These are phyloP conservation scores for Petrocephalus microphthalmus DNA, from an alignment of 2,113 vertebrate species.

Conservation along the genomic window DNA sequence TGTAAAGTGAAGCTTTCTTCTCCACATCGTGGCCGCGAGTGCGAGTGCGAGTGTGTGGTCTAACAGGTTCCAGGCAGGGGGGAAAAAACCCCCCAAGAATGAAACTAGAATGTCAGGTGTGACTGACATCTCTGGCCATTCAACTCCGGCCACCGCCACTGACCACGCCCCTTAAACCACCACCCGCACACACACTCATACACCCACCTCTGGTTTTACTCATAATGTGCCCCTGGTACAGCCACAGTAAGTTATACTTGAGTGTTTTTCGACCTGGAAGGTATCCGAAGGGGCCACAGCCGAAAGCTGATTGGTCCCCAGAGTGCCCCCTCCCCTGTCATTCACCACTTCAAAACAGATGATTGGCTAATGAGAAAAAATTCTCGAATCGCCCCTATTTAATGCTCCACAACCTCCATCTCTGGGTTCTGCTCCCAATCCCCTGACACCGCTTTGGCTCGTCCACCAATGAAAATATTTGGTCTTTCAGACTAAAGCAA, in stretches of 20 bases:
- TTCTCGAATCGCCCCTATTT: not conserved
- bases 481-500: not conserved
- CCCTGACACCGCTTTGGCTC: not conserved
- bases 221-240: not conserved
- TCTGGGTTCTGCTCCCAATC: not conserved
- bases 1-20: not conserved
- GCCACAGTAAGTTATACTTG: not conserved
- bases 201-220: not conserved
- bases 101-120: constrained; percentile 6
- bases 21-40: constrained; percentile 2
- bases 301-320: not conserved
- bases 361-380: not conserved
- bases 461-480: too few species aligned
- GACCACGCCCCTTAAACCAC: not conserved
- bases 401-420: too few species aligned
- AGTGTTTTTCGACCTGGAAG: not conserved
- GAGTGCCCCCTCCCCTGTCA: not conserved
- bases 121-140: not conserved
- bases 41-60: not conserved
- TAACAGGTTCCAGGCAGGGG: not conserved
- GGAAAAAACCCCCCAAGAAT: not conserved
- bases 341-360: not conserved
- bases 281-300: not conserved
- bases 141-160: not conserved
- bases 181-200: not conserved